These are phyloP conservation scores for Melanaphis sacchari DNA, from an alignment of 1,140 invertebrate genomes.

Conservation along the genomic window DNA sequence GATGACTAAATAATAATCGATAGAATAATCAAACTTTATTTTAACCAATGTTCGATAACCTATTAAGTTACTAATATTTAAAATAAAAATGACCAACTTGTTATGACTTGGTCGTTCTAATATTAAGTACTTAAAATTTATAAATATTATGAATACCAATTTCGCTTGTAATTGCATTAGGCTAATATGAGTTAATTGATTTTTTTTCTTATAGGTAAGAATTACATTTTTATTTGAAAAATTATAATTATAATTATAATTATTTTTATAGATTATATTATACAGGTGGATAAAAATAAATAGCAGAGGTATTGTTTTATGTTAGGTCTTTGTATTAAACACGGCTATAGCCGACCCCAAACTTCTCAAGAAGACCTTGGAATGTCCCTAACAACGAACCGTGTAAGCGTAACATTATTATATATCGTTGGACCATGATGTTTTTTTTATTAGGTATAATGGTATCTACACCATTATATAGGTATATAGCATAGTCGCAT, in stretches of 20 bases:
- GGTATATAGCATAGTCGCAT: background rate
- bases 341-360: conserved; percentile 16
- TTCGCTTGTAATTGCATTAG: background rate
- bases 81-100: background rate
- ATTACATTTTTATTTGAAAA: background rate
- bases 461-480: background rate
- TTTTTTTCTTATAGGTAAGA: background rate
- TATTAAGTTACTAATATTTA: background rate
- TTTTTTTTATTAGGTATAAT: conserved; percentile 12
- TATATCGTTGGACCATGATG: background rate
- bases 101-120: background rate
- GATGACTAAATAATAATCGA: too few relatives aligned
- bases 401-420: conserved; percentile 43
- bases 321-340: background rate
- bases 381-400: conserved; percentile 19
- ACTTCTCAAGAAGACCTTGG: conserved; percentile 49
- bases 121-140: background rate
- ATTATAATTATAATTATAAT: too few relatives aligned
- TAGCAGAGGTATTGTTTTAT: background rate
- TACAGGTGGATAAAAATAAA: background rate
- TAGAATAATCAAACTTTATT: too few relatives aligned
- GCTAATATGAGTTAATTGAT: background rate
- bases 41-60: background rate
- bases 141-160: background rate
- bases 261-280: background rate